Evolutionary conservation across 2,888 invertebrate species (phyloP), one percentile per base, ranked within the genome.

Genomic region (Leucoptera coffeella): DNA sequence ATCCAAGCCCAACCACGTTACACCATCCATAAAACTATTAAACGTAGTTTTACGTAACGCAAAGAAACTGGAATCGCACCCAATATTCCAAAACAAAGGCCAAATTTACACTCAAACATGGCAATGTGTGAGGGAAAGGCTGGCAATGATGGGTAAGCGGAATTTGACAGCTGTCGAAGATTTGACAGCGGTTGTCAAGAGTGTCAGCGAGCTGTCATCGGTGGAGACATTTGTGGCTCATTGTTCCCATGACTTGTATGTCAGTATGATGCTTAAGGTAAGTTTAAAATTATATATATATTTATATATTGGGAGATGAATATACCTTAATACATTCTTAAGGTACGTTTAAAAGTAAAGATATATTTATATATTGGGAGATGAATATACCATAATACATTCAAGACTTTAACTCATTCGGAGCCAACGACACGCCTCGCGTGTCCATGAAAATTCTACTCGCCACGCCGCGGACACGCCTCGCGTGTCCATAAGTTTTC

Each of bases 21-120:
- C 57, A 19, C 41, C 55, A 0, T 56, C 67, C 0, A 35, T 61
- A 2, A 55, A 62, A 28, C 41, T 67, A 0, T 29, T 69, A 12
- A 65, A 48, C 25, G 44, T 60, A 0, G 36, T 44, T 0, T 29
- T 69, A 2, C 37, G 67, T 2, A 47, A 67, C 27, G 40, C 52
- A n/a, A 67, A 64, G 14, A 67, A 60, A 32, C 35, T 69, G 1
- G 62, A 64, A 33, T 34, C 47, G 0, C 60, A 67, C 29, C 27
- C 44, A 0, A 40, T 59, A 11, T 65, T 62, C 35, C 34, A 50
- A 25, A 42, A 52, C 11, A 61, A 50, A 35, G 61, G 65, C 30
- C 45, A 50, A 27, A 20, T 64, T 1, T 50, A 56, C 28, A 23
- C 42, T 3, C 38, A 50, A 40, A 56, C 62, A 31, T 69, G 67